Evolutionary conservation across 2,113 vertebrate species (phyloP).

Genomic region (Panthera tigris): DNA sequence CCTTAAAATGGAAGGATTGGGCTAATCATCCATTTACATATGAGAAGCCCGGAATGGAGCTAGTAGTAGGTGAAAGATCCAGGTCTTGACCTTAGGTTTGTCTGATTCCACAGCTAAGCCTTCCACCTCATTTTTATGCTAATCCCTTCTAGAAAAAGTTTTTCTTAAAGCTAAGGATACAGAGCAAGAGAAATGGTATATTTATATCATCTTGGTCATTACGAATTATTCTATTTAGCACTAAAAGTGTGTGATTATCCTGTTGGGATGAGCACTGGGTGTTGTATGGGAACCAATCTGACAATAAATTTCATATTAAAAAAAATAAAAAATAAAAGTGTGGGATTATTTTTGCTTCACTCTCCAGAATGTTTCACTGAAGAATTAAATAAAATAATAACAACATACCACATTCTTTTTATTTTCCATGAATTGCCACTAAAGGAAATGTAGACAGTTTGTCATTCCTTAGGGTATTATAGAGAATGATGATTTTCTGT

Average conservation of each 20-base stretch:
- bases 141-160: constrained; percentile 42
- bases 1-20: not conserved
- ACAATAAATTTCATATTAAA: too few relatives aligned
- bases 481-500: not conserved
- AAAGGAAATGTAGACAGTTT: not conserved
- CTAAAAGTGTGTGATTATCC: constrained; percentile 24
- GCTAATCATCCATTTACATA: not conserved
- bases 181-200: not conserved
- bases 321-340: constrained; percentile 1
- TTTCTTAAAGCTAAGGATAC: constrained; percentile 16
- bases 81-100: not conserved
- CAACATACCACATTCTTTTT: not conserved
- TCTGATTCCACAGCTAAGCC: not conserved
- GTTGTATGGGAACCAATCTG: too few relatives aligned
- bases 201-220: not conserved
- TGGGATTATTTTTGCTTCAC: not conserved
- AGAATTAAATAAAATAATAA: constrained; percentile 33
- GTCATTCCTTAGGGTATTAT: not conserved
- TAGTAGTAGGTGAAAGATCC: not conserved
- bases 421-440: constrained; percentile 22
- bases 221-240: constrained; percentile 5
- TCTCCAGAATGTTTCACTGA: not conserved
- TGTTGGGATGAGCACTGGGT: too few relatives aligned
- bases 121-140: not conserved
- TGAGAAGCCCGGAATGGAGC: not conserved